Evolutionary conservation across 35 echinoderm and acorn worm species (phyloP), one percentile per base, ranked within the genome.

Genomic region (Lytechinus variegatus): DNA sequence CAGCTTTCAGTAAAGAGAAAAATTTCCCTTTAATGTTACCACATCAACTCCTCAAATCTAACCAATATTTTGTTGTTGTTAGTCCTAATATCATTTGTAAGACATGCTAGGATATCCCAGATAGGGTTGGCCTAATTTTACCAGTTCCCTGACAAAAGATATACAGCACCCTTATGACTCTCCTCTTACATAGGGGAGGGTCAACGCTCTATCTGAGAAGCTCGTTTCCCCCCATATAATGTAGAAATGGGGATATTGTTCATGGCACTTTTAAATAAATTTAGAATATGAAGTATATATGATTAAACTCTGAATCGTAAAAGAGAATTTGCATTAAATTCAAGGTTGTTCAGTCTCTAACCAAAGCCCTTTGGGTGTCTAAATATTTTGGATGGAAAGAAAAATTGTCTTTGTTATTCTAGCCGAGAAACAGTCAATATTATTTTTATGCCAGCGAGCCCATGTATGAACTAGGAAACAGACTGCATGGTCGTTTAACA

Each of bases 341-440:
- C 19, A 19, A 79, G 21, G 66, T 79, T 79, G 8, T 16, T 79
- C 21, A 19, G 16, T 79, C 66, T 24, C 21, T 7, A 24, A 24
- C 4, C 33, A 44, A 44, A 7, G 19, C 66, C 66, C 66, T 79
- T 79, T 24, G n/a, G 16, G 66, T 79, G 66, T 79, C 66, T 24
- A 79, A 79, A 79, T 79, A 79, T 79, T 79, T 79, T 21, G 16
- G n/a, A 79, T 79, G 4, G 33, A 58, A 79, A 19, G 66, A 79
- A 79, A 71, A 79, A 79, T 79, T 79, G 66, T 79, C 66, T 79
- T 79, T 79, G 66, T 79, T 79, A 79, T 79, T 79, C 21, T 79
- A 8, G 19, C 66, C 66, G 5, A 79, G 66, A 79, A 79, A 79
- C 21, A 79, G 66, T 79, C 66, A 79, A 79, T 79, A 79, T 79